Percentiles rank a stretch among this genome's conserved stretches.
Conservation (phyloP, 2,888 invertebrate species). For the Scrobipalpa atriplicella region DNA sequence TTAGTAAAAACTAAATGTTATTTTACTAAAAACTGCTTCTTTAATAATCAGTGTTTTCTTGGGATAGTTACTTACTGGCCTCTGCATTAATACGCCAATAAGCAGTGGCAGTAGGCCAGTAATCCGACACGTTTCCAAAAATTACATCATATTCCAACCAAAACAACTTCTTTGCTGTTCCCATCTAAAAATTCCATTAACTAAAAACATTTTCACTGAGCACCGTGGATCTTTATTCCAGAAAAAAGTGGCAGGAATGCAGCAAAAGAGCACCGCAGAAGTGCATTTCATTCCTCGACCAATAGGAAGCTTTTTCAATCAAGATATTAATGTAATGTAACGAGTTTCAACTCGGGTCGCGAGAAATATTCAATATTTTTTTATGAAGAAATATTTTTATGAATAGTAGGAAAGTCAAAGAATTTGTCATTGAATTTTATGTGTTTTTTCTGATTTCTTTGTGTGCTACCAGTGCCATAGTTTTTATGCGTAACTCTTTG, state of each 20-base stretch:
- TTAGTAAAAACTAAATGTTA: too few species aligned
- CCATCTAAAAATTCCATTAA: conserved; percentile 3
- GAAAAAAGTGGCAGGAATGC: conserved; percentile 21
- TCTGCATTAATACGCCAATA: too few species aligned
- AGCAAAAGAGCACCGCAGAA: conserved; percentile 53
- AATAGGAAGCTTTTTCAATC: conserved; percentile 55
- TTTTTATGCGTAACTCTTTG: too few species aligned
- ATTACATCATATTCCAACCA: background rate
- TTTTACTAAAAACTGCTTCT: too few species aligned
- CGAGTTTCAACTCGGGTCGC: background rate
- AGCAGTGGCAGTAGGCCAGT: too few species aligned
- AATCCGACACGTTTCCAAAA: too few species aligned
- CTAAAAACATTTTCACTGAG: background rate
- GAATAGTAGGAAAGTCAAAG: background rate
- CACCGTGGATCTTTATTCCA: background rate
- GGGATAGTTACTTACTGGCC: too few species aligned
- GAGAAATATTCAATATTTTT: background rate
- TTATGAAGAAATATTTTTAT: background rate
- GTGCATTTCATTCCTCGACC: conserved; percentile 60
- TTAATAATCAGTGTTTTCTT: too few species aligned
- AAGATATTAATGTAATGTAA: conserved; percentile 61
- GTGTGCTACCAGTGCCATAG: too few species aligned
- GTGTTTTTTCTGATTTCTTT: too few species aligned
- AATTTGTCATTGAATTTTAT: too few species aligned
- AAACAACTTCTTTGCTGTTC: background rate